Percentiles rank a stretch among this genome's conserved stretches.
phyloP scores from a whole-genome alignment of 2,797 vertebrate species.

The Decapterus maruadsi region DNA sequence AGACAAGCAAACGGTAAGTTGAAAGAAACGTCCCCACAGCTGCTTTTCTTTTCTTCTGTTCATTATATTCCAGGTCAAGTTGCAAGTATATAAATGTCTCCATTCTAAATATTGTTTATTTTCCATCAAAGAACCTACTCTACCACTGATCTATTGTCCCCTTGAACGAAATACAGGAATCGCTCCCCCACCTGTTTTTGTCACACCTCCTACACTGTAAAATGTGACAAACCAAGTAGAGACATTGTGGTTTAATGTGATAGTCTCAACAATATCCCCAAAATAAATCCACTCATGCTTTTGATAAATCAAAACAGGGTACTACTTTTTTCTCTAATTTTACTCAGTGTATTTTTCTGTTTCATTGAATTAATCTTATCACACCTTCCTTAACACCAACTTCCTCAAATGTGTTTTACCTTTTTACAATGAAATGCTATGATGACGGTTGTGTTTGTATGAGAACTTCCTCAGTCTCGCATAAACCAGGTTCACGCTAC shows the following conservation, averaged over 20 bases:
- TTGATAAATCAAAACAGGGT: slow-evolving; percentile 42
- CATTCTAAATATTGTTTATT: background rate
- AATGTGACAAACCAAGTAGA: slow-evolving; percentile 39
- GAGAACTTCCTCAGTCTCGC: background rate
- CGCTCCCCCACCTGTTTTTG: slow-evolving; percentile 2
- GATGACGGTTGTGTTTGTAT: background rate
- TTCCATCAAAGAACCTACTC: slow-evolving; percentile 10
- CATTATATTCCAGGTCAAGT: background rate
- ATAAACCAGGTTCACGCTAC: background rate
- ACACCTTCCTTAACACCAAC: background rate
- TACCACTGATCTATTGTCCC: background rate
- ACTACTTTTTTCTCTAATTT: slow-evolving; percentile 2
- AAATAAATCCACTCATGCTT: background rate
- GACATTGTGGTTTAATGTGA: slow-evolving; percentile 40
- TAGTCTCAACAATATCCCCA: slow-evolving; percentile 36
- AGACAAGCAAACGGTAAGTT: slow-evolving; percentile 82
- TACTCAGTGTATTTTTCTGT: slow-evolving; percentile 8
- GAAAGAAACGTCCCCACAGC: background rate
- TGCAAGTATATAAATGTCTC: background rate
- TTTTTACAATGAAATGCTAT: background rate
- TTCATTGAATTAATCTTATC: background rate
- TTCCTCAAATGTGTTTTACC: slow-evolving; percentile 30
- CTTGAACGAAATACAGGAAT: background rate
- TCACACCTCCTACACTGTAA: slow-evolving; percentile 32
- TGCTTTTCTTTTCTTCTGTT: background rate